Base-by-base conservation (phyloP, 1,140 invertebrate species). In the Druon quercuslanigerum region DNA sequence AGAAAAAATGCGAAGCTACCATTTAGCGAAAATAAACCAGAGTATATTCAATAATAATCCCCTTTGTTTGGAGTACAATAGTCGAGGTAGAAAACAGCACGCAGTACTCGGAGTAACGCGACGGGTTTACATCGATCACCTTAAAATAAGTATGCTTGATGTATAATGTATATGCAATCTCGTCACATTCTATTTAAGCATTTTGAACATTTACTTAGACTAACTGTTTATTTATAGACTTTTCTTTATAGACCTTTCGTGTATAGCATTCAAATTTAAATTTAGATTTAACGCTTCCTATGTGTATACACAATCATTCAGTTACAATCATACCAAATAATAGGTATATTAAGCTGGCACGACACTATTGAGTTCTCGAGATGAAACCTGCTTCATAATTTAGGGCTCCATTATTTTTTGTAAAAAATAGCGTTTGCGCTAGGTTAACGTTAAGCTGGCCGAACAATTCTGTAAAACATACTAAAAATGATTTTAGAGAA, bases 51-150 rank as follows among this genome's bases (percentile, higher is more conserved):
- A 66, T 66, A 66, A 66, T 66, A 66, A 66, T 66, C 60, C 33
- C 60, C 60, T 66, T 66, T 66, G 60, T 66, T 66, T 66, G 60
- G 60, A 66, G 60, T 66, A 66, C 25, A 66, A 66, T 66, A 46
- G 25, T 46, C 60, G 60, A 66, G 60, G 60, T 66, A 66, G 60
- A 66, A 66, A 66, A 40, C 40, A 46, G 9, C 33, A 33, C 60
- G 60, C 60, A 40, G 60, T 66, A 33, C 25, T 46, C 25, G n/a
- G 60, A 66, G 60, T 66, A 66, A 66, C 60, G 60, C 60, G 60
- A 33, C 25, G 60, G 25, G 33, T 40, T 66, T 66, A 66, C 25
- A 66, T 66, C 60, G 60, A 66, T 66, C 57, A 25, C 57, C 57
- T 66, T 66, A 66, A 66, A 66, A 40, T 66, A 66, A 66, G 57